phyloP scores from a whole-genome alignment of 30 jellyfish, hydroid and myxozoan species.

The Hydractinia symbiolongicarpus region DNA sequence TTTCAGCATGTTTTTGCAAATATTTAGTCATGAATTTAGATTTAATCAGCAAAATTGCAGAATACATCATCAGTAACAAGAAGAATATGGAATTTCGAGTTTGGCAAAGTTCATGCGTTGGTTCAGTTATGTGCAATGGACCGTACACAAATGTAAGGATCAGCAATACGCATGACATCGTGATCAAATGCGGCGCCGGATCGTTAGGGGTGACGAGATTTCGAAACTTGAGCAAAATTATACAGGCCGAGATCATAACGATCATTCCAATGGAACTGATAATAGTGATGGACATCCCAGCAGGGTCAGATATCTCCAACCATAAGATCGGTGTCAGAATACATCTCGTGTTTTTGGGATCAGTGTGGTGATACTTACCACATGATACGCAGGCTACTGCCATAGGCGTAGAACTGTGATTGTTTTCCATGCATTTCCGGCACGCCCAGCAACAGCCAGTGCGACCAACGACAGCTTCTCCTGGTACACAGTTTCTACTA shows the following conservation, averaged over 20 bases:
- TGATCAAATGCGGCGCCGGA: constrained; percentile 51
- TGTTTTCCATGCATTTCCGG: constrained; percentile 47
- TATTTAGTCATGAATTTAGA: constrained; percentile 33
- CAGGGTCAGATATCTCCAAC: constrained; percentile 33
- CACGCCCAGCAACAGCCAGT: constrained; percentile 93
- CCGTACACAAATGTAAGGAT: constrained; percentile 61
- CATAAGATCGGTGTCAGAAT: constrained; percentile 54
- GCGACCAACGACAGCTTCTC: constrained; percentile 51
- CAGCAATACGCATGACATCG: constrained; percentile 34
- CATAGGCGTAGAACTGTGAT: constrained; percentile 34
- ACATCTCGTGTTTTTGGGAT: constrained; percentile 40
- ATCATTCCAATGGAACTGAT: constrained; percentile 52
- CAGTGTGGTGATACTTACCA: constrained; percentile 49
- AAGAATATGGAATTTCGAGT: constrained; percentile 52
- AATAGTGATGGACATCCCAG: constrained; percentile 52
- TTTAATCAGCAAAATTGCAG: constrained; percentile 44
- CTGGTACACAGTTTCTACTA: constrained; percentile 65
- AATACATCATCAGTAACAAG: constrained; percentile 40
- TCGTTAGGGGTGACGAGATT: constrained; percentile 34
- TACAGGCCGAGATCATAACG: constrained; percentile 3
- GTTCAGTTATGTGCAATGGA: constrained; percentile 44
- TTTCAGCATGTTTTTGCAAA: constrained; percentile 24
- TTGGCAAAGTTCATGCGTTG: constrained; percentile 49
- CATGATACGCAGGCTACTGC: constrained; percentile 55
- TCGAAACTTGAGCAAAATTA: constrained; percentile 32